Conservation (phyloP, 2,797 vertebrate genomes). For the Sternotherus odoratus region DNA sequence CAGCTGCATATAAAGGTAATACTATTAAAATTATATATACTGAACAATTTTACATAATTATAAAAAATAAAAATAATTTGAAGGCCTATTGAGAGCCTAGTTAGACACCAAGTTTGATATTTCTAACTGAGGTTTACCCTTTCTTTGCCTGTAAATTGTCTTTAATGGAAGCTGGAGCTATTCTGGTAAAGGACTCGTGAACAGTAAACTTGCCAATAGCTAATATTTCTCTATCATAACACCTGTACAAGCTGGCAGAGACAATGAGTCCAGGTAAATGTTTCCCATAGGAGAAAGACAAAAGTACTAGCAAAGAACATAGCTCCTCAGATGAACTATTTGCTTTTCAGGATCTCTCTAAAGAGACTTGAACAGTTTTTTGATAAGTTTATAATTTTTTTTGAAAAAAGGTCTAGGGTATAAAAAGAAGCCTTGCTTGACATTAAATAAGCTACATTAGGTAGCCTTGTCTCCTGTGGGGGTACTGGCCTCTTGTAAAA, state of each 20-base stretch:
- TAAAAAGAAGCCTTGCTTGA: background rate
- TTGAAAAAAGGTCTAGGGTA: background rate
- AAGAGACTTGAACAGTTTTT: constrained; percentile 22
- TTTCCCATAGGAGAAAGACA: constrained; percentile 3
- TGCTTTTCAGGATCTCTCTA: background rate
- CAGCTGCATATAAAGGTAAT: background rate
- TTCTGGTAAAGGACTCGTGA: background rate
- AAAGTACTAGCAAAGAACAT: constrained; percentile 25
- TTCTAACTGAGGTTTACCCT: background rate
- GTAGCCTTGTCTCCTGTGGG: background rate
- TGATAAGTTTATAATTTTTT: background rate
- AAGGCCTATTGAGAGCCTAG: background rate
- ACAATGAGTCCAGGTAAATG: background rate
- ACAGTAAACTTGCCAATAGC: background rate
- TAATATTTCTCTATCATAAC: constrained; percentile 36
- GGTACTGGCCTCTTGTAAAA: background rate
- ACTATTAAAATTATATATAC: background rate
- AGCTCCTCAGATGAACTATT: constrained; percentile 11
- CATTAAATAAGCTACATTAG: background rate
- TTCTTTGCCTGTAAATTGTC: constrained; percentile 6
- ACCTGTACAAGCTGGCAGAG: constrained; percentile 18
- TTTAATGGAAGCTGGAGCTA: background rate
- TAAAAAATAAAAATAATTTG: background rate
- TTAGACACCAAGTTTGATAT: background rate
- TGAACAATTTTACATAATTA: background rate